Conservation (phyloP, 2,888 invertebrate species). For the Silvanus unidentatus region DNA sequence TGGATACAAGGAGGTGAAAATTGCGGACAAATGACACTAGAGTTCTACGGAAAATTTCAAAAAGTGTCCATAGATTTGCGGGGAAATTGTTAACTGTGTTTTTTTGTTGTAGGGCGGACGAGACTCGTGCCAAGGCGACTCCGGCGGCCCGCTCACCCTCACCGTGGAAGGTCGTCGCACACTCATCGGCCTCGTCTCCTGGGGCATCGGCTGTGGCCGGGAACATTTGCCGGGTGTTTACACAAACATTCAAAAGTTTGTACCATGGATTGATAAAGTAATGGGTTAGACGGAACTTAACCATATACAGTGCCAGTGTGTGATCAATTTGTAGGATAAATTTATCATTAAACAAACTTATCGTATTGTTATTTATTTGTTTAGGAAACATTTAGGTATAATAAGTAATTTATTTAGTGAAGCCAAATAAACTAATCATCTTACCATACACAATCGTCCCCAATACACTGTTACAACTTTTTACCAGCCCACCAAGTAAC, state of each 20-base stretch:
- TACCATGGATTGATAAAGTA: slow-evolving; percentile 85
- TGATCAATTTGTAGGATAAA: slow-evolving; percentile 6
- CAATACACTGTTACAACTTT: no score
- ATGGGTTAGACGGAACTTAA: slow-evolving; percentile 48
- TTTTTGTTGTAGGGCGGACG: slow-evolving; percentile 54
- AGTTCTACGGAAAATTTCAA: not conserved
- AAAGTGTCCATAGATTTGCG: not conserved
- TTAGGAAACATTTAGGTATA: not conserved
- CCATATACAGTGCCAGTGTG: slow-evolving; percentile 17
- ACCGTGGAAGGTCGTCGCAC: slow-evolving; percentile 80
- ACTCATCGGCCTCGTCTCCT: slow-evolving; percentile 81
- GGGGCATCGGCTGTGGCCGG: slow-evolving; percentile 88
- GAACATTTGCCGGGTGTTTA: slow-evolving; percentile 88
- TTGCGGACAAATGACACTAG: no score
- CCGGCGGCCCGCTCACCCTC: slow-evolving; percentile 84
- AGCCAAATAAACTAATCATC: no score
- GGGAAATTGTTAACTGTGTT: not conserved
- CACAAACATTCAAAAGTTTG: slow-evolving; percentile 87
- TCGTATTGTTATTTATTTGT: not conserved
- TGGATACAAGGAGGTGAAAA: slow-evolving; percentile 77
- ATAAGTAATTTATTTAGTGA: no score
- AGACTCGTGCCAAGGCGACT: slow-evolving; percentile 71
- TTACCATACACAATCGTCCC: no score
- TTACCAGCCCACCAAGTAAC: no score
- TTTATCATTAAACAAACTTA: not conserved